phyloP scores from a whole-genome alignment of 2,888 invertebrate genomes.

The Beris chalybata region DNA sequence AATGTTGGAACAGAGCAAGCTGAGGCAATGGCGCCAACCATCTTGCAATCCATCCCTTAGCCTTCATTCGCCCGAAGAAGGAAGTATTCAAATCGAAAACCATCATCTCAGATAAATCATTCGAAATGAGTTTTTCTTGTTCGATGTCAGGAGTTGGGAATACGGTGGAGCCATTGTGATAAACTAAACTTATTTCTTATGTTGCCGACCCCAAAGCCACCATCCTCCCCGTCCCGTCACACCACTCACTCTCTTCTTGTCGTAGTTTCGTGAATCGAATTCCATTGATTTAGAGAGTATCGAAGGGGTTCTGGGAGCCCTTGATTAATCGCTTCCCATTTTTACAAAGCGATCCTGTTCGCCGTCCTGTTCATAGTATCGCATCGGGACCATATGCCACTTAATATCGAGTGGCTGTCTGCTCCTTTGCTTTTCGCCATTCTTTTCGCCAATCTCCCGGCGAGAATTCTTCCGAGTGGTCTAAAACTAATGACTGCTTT shows the following conservation, averaged over 20 bases:
- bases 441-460: slow-evolving; percentile 17
- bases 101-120: slow-evolving; percentile 39
- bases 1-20: neutral
- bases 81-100: slow-evolving; percentile 39
- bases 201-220: slow-evolving; percentile 1
- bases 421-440: slow-evolving; percentile 11
- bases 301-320: slow-evolving; percentile 32
- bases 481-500: slow-evolving; percentile 37
- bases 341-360: slow-evolving; percentile 24
- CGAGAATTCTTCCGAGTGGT: slow-evolving; percentile 16
- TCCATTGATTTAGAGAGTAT: slow-evolving; percentile 32
- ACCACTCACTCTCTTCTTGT: neutral
- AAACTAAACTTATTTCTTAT: slow-evolving; percentile 39
- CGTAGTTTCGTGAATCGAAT: slow-evolving; percentile 19
- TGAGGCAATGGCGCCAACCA: too few relatives aligned
- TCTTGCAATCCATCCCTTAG: too few relatives aligned
- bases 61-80: slow-evolving; percentile 13
- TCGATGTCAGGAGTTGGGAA: slow-evolving; percentile 34
- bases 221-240: neutral
- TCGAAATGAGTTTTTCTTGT: slow-evolving; percentile 40
- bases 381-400: slow-evolving; percentile 14
- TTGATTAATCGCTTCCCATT: slow-evolving; percentile 36
- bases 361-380: neutral
- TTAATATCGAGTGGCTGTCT: slow-evolving; percentile 6
- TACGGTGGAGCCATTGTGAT: slow-evolving; percentile 27